Evolutionary conservation across 1,140 invertebrate genomes (phyloP).

Genomic region (Rhagoletis pomonella): DNA sequence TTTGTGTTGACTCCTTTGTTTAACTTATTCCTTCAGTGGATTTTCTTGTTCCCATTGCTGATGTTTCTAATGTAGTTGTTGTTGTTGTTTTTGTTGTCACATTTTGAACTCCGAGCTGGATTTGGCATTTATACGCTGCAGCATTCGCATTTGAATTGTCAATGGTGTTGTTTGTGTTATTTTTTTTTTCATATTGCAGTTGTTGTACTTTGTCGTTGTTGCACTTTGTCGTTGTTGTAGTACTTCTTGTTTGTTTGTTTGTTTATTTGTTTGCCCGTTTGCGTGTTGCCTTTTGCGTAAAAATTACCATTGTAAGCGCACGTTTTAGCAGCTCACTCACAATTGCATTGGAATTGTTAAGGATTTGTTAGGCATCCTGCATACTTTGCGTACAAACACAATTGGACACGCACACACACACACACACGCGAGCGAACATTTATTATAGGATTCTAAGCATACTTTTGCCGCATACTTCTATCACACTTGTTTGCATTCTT

Average conservation of each 20-base stretch:
- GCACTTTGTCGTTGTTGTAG: neutral
- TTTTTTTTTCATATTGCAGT: neutral
- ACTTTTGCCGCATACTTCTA: neutral
- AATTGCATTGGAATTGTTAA: neutral
- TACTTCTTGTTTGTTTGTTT: too few species aligned
- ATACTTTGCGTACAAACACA: neutral
- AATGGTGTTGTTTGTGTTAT: neutral
- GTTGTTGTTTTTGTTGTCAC: too few species aligned
- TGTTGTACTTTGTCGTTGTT: neutral
- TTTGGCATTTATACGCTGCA: neutral
- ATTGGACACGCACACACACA: neutral
- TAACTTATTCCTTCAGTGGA: neutral
- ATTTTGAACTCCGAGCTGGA: neutral
- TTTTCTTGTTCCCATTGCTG: neutral
- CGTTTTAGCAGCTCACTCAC: neutral
- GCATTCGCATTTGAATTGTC: neutral
- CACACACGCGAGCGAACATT: neutral
- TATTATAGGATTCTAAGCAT: neutral
- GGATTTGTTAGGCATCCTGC: neutral
- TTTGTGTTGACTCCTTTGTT: neutral
- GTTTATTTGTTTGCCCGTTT: neutral
- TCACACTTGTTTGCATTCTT: slow-evolving; percentile 33
- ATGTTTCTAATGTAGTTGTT: too few species aligned
- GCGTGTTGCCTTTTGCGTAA: neutral
- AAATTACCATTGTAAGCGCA: neutral